These are phyloP conservation scores for Emys orbicularis DNA, from an alignment of 2,797 vertebrate genomes.

Conservation along the genomic window DNA sequence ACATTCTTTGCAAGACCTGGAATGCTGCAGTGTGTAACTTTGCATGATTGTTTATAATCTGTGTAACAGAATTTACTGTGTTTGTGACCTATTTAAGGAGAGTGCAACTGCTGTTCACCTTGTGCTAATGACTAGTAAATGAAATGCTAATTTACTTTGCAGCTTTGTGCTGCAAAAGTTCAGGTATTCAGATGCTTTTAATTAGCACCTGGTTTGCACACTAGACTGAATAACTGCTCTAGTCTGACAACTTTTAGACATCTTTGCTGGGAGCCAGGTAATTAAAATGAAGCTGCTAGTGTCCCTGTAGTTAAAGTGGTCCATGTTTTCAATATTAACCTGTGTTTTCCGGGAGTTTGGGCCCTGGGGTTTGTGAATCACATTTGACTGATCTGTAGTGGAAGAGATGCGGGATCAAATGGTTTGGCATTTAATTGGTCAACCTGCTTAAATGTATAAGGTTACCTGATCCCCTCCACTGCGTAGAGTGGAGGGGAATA, in stretches of 20 bases:
- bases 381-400: not conserved
- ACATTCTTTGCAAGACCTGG: not conserved
- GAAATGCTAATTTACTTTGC: slow-evolving; percentile 71
- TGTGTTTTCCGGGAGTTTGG: not conserved
- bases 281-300: not conserved
- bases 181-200: slow-evolving; percentile 67
- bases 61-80: slow-evolving; percentile 60
- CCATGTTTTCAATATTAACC: not conserved
- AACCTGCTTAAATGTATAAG: not conserved
- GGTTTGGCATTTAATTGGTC: not conserved
- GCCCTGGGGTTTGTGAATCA: not conserved
- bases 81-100: slow-evolving; percentile 62
- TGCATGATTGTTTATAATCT: slow-evolving; percentile 30
- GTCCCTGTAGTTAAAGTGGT: not conserved
- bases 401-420: not conserved
- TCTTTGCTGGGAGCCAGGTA: slow-evolving; percentile 35
- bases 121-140: slow-evolving; percentile 73
- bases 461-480: not conserved
- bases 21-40: slow-evolving; percentile 14
- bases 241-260: slow-evolving; percentile 35
- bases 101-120: slow-evolving; percentile 63
- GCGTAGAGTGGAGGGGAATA: not conserved
- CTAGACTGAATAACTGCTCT: slow-evolving; percentile 23
- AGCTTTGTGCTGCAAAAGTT: slow-evolving; percentile 66
- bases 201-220: slow-evolving; percentile 68